Percentiles rank a stretch among this genome's conserved stretches.
phyloP scores from a whole-genome alignment of 2,797 vertebrate species.

The Dendrocincla fuliginosa region DNA sequence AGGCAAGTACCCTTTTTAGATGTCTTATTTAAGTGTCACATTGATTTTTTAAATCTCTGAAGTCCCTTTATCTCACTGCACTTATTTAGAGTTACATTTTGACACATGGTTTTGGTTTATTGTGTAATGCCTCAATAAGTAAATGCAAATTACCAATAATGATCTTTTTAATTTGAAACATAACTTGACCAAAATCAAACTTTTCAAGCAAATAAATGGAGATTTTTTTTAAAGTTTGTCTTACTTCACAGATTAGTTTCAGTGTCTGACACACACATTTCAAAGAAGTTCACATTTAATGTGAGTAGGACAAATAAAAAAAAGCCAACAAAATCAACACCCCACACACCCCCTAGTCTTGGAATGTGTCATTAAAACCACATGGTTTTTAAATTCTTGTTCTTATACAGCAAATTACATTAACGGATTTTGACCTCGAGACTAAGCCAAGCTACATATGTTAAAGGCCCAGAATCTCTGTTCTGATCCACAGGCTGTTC shows the following conservation, averaged over 20 bases:
- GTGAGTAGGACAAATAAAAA: constrained; percentile 7
- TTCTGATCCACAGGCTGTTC: not conserved
- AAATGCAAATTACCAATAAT: constrained; percentile 56
- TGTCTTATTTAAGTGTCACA: not conserved
- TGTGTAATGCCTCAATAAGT: constrained; percentile 34
- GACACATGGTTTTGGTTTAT: constrained; percentile 61
- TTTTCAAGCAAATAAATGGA: constrained; percentile 25
- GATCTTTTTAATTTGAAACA: constrained; percentile 54
- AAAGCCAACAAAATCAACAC: not conserved
- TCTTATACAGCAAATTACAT: constrained; percentile 71
- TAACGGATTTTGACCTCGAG: constrained; percentile 72
- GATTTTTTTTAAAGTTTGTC: not conserved
- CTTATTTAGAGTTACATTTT: constrained; percentile 45
- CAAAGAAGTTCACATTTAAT: not conserved
- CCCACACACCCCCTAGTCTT: not conserved
- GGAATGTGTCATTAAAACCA: constrained; percentile 61
- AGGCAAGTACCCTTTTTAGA: not conserved
- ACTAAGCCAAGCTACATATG: constrained; percentile 52
- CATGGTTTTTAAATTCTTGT: constrained; percentile 58
- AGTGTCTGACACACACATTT: not conserved
- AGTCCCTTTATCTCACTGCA: constrained; percentile 23
- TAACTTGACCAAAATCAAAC: constrained; percentile 8
- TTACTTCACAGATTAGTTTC: constrained; percentile 8
- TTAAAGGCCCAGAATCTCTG: constrained; percentile 32
- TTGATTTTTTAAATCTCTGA: constrained; percentile 18